Percentiles rank a stretch among this genome's conserved stretches.
Conservation (phyloP, 2,888 invertebrate genomes). For the Odontocerum albicorne region DNA sequence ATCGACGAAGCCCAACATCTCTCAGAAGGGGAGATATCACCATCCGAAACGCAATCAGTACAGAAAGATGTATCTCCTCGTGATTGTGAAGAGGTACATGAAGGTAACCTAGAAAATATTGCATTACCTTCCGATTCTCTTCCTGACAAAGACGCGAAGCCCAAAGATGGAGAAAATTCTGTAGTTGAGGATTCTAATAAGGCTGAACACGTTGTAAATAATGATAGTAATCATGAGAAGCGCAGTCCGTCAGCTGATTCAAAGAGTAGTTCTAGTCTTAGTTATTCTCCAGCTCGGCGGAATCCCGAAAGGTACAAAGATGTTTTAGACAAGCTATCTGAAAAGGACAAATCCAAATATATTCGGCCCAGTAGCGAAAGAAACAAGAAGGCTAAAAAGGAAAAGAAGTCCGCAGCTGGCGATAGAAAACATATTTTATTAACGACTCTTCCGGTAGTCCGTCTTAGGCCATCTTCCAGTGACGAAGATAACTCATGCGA, state of each 20-base stretch:
- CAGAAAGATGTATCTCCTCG: no score
- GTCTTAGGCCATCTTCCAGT: slow-evolving; percentile 62
- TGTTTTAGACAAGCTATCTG: slow-evolving; percentile 60
- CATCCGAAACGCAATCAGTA: no score
- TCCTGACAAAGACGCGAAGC: neutral
- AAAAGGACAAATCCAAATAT: slow-evolving; percentile 58
- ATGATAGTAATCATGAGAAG: slow-evolving; percentile 21
- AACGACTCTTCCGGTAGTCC: slow-evolving; percentile 53
- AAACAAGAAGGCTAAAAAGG: slow-evolving; percentile 25
- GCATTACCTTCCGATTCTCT: slow-evolving; percentile 1
- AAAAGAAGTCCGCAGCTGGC: slow-evolving; percentile 23
- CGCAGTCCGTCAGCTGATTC: slow-evolving; percentile 32
- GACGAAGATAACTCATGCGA: slow-evolving; percentile 55
- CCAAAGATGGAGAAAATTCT: neutral
- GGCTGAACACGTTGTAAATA: neutral
- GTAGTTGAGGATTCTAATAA: neutral
- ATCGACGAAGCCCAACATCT: no score
- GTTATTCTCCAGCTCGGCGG: slow-evolving; percentile 69
- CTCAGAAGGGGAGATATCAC: no score
- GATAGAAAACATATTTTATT: slow-evolving; percentile 26
- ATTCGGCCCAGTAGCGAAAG: slow-evolving; percentile 41
- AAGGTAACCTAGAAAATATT: slow-evolving; percentile 1
- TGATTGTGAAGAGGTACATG: no score
- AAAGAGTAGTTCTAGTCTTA: slow-evolving; percentile 59
- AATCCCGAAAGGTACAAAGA: slow-evolving; percentile 71